Base-by-base conservation (phyloP, 2,888 invertebrate genomes). In the Gymnoscelis rufifasciata region DNA sequence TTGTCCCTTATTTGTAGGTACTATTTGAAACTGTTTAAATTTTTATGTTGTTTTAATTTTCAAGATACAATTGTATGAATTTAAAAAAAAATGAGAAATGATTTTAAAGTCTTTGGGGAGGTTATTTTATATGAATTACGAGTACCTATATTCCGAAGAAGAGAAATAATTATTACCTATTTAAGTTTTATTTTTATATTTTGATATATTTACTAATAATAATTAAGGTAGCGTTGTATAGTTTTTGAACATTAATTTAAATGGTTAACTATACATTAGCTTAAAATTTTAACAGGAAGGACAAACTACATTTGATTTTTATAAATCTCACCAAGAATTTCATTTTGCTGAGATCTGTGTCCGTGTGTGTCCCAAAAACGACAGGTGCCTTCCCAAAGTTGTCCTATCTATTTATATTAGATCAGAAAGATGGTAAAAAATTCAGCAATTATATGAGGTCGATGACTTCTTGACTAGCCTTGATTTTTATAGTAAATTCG, bases 331-430 rank as follows among this genome's bases (percentile, higher is more conserved):
- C 77, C 66, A 76, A 60, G 59, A 71, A 68, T 66, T 74, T 74
- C 77, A 77, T 77, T 43, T 64, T 72, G 64, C 45, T 65, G 65
- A 70, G 71, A 67, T 72, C 62, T 63, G 62, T 57, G 51, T 62
- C 57, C 65, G 61, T 56, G 54, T 56, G 58, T 55, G 48, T 56
- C 46, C 58, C 62, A 65, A 59, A 66, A 63, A 53, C 57, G 67
- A 76, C 67, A 72, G 59, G 63, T 73, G 56, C 33, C 52, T 47
- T 60, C 45, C 46, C 38, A 51, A 42, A 14, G 12, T 47, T 47
- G 36, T 51, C 45, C 31, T 38, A 52, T 57, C 62, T 62, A 71
- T 69, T 65, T 76, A 75, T 76, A 76, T 56, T 54, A 54, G 60
- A 60, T 56, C 42, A 46, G 59, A 37, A 43, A 45, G 50, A 39